phyloP scores from a whole-genome alignment of 2,888 invertebrate genomes.

The Melanargia galathea region DNA sequence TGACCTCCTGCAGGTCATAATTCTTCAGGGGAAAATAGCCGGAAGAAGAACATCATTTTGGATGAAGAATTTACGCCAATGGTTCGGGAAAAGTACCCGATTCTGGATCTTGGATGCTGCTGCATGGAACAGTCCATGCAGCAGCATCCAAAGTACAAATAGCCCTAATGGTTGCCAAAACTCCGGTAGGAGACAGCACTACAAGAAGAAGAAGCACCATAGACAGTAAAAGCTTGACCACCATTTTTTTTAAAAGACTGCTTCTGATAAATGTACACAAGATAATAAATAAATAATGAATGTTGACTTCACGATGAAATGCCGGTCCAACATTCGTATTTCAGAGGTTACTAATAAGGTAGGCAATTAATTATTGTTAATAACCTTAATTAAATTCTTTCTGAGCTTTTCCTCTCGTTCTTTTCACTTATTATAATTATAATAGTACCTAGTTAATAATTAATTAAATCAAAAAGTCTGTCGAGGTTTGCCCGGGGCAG shows the following conservation, averaged over 20 bases:
- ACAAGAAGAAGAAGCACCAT: no score
- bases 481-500: background rate
- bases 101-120: no score
- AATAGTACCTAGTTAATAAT: constrained; percentile 11
- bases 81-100: no score
- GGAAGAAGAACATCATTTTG: no score
- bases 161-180: no score
- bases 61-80: no score
- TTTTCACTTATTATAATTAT: constrained; percentile 14
- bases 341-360: constrained; percentile 21
- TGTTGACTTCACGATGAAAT: constrained; percentile 4
- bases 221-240: no score
- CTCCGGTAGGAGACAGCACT: no score
- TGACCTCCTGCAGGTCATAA: no score
- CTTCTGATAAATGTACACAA: background rate
- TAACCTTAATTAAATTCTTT: constrained; percentile 22
- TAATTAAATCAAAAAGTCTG: constrained; percentile 13
- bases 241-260: background rate
- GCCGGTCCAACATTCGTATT: constrained; percentile 6
- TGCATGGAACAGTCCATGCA: no score
- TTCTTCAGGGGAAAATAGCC: no score
- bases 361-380: constrained; percentile 25
- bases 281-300: constrained; percentile 13
- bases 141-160: no score
- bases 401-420: constrained; percentile 10